phyloP scores from a whole-genome alignment of 2,888 invertebrate species.

The Hirtodrosophila confusa region DNA sequence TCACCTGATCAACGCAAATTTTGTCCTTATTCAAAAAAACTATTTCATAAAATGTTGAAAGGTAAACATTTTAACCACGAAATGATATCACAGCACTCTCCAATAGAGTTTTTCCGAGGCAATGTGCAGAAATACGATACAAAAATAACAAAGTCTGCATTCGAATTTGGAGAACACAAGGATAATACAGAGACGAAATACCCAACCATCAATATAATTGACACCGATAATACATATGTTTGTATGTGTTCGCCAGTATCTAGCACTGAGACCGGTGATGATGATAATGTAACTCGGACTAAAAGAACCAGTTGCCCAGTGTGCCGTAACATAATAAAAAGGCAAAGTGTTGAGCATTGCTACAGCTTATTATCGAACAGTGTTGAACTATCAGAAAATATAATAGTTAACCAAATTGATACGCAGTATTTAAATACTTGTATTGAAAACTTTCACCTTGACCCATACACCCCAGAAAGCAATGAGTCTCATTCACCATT shows the following conservation, averaged over 20 bases:
- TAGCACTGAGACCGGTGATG: slow-evolving; percentile 18
- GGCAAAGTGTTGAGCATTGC: slow-evolving; percentile 75
- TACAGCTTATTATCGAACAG: slow-evolving; percentile 81
- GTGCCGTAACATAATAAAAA: slow-evolving; percentile 81
- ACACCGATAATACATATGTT: slow-evolving; percentile 84
- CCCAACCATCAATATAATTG: slow-evolving; percentile 84
- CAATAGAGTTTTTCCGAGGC: not conserved
- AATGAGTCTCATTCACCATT: slow-evolving; percentile 90
- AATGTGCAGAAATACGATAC: slow-evolving; percentile 13
- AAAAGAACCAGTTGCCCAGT: slow-evolving; percentile 75
- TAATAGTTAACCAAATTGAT: slow-evolving; percentile 86
- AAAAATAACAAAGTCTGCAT: not conserved
- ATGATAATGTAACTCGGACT: slow-evolving; percentile 29
- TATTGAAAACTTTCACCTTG: slow-evolving; percentile 79
- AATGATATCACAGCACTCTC: slow-evolving; percentile 17
- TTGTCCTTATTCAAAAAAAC: slow-evolving; percentile 52
- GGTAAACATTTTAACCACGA: slow-evolving; percentile 35
- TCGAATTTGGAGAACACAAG: slow-evolving; percentile 5
- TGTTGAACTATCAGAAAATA: slow-evolving; percentile 80
- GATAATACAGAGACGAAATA: slow-evolving; percentile 17
- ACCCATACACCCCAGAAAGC: slow-evolving; percentile 93
- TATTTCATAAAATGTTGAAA: slow-evolving; percentile 55
- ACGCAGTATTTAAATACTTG: slow-evolving; percentile 84
- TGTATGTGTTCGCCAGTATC: slow-evolving; percentile 78
- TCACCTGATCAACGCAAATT: slow-evolving; percentile 48